A percentile compares a stretch with the other conserved stretches of the same genome.
Conservation (phyloP, 2,113 vertebrate species). For the Microtus montanus region DNA sequence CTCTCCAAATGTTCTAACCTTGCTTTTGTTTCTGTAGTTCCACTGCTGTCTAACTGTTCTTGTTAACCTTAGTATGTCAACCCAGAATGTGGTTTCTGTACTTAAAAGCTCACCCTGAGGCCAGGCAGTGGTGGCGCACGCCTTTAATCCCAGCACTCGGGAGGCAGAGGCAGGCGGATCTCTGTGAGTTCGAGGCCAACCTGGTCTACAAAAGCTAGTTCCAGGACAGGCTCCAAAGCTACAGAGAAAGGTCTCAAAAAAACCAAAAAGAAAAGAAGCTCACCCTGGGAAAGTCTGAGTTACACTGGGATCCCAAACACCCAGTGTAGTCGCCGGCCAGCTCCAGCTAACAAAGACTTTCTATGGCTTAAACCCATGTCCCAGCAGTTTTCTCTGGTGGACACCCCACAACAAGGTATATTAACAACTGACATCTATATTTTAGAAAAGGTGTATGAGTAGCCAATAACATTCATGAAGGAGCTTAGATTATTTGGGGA, state of each 20-base stretch:
- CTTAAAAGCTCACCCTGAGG: background rate
- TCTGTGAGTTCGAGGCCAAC: too few species aligned
- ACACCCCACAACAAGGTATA: background rate
- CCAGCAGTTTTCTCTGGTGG: background rate
- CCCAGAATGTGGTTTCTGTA: background rate
- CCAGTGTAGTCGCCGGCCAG: background rate
- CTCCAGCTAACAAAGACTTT: background rate
- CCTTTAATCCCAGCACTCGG: too few species aligned
- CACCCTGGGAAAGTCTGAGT: too few species aligned
- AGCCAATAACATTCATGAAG: background rate
- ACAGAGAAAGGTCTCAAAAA: too few species aligned
- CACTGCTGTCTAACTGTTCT: background rate
- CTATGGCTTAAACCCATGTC: background rate
- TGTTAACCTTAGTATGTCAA: background rate
- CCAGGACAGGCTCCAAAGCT: too few species aligned
- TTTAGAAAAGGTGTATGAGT: background rate
- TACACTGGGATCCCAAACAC: background rate
- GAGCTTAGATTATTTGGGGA: background rate
- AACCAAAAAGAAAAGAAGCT: too few species aligned
- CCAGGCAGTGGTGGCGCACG: rapidly evolving
- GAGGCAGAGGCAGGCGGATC: too few species aligned
- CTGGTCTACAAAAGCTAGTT: too few species aligned
- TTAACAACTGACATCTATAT: background rate
- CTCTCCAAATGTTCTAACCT: background rate
- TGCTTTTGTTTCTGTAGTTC: background rate